A percentile compares a stretch with the other conserved stretches of the same genome.
phyloP scores from a whole-genome alignment of 2,113 vertebrate genomes.

The Podarcis cretensis region DNA sequence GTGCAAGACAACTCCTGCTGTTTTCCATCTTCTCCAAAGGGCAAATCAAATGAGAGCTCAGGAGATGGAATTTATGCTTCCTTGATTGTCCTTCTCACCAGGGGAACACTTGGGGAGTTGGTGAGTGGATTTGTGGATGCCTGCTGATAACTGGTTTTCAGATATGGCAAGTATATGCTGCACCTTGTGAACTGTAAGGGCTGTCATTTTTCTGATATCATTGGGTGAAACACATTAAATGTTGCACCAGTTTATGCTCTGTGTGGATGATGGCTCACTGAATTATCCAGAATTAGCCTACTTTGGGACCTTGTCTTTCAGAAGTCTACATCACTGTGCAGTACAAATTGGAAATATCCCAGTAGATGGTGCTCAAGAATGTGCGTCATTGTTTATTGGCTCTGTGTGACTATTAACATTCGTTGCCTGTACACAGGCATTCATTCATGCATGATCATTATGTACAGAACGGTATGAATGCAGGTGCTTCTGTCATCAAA shows the following conservation, averaged over 20 bases:
- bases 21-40: background rate
- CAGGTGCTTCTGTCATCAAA: background rate
- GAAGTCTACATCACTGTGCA: background rate
- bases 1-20: background rate
- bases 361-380: background rate
- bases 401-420: background rate
- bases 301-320: background rate
- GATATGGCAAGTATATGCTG: accelerated
- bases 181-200: background rate
- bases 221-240: background rate
- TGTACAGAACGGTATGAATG: background rate
- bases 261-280: background rate
- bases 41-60: background rate
- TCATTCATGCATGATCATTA: background rate
- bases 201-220: background rate
- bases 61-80: background rate
- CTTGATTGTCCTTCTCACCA: background rate
- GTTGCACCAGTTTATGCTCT: background rate
- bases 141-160: background rate
- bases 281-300: background rate
- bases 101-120: background rate
- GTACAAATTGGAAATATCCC: background rate
- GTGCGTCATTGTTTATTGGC: background rate
- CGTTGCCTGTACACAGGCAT: background rate
- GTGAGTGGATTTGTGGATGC: background rate